Conservation (phyloP, 2,113 vertebrate genomes). For the Pica pica region DNA sequence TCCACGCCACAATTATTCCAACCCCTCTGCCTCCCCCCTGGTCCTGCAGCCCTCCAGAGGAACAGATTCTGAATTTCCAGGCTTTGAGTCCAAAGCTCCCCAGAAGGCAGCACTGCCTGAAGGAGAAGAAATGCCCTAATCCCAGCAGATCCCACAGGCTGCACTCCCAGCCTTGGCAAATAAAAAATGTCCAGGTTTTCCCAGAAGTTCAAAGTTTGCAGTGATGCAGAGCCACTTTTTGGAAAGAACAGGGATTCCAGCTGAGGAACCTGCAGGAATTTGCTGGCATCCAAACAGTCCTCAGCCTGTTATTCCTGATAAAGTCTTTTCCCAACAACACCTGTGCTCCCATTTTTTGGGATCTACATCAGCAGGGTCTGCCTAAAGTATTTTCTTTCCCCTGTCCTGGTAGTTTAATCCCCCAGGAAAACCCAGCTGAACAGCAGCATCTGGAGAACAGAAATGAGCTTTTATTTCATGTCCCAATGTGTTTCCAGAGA, state of each 20-base stretch:
- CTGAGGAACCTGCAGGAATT: neutral
- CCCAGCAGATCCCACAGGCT: neutral
- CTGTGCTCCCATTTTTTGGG: neutral
- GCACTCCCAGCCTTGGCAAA: neutral
- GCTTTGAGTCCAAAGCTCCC: neutral
- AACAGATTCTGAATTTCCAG: neutral
- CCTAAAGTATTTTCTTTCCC: neutral
- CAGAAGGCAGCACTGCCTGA: neutral
- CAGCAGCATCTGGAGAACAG: neutral
- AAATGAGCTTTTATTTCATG: neutral
- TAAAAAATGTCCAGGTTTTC: neutral
- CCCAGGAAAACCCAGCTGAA: neutral
- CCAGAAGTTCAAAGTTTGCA: neutral
- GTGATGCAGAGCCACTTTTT: neutral
- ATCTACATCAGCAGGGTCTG: neutral
- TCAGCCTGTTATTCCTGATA: neutral
- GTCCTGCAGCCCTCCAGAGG: neutral
- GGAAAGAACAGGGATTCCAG: neutral
- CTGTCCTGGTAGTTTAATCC: neutral
- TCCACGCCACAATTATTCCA: neutral
- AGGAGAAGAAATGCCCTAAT: neutral
- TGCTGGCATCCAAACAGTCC: neutral
- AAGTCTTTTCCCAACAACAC: neutral
- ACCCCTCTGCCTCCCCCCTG: neutral
- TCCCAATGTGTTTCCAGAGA: neutral